Evolutionary conservation across 1,140 invertebrate species (phyloP).

Genomic region (Euura saliciscinereae): DNA sequence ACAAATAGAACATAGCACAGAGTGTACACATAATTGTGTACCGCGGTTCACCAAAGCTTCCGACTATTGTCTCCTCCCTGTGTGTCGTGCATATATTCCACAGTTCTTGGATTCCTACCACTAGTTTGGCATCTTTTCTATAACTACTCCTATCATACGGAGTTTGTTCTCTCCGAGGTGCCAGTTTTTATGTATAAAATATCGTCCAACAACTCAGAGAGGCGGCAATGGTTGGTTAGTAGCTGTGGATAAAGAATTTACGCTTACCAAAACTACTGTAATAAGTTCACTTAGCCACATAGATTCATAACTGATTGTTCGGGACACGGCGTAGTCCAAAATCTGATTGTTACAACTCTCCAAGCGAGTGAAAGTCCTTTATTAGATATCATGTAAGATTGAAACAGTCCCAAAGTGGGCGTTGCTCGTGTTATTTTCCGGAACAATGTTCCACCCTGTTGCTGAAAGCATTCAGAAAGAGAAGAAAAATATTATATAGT

Average conservation of each 20-base stretch:
- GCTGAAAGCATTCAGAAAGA: neutral
- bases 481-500: neutral
- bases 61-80: neutral
- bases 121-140: neutral
- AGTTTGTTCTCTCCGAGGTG: too few species aligned
- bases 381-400: conserved; percentile 18
- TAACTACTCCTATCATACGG: too few species aligned
- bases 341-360: conserved; percentile 14
- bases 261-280: conserved; percentile 28
- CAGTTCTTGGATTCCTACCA: too few species aligned
- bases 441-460: neutral
- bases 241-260: conserved; percentile 18
- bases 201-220: neutral
- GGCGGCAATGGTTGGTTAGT: neutral
- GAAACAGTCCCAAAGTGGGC: conserved; percentile 15
- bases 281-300: conserved; percentile 28
- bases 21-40: neutral
- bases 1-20: neutral
- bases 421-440: neutral
- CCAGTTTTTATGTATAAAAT: too few species aligned
- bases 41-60: neutral
- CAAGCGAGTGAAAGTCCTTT: conserved; percentile 16
- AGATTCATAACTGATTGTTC: conserved; percentile 18
- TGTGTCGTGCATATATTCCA: neutral
- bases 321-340: neutral